phyloP scores from a whole-genome alignment of 2,888 invertebrate species.

The Syrphus vitripennis region DNA sequence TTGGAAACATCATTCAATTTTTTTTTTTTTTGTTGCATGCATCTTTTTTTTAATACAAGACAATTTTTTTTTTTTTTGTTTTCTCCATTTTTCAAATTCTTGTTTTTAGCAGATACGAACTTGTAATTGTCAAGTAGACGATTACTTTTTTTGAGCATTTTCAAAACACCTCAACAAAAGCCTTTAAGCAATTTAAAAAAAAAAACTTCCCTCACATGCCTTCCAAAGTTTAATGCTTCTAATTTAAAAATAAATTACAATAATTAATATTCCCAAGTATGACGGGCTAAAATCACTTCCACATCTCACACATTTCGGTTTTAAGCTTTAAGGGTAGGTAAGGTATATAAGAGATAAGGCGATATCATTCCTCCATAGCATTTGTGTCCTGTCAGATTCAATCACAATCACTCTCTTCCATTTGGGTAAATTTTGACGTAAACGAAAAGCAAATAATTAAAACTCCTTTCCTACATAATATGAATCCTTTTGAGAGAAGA shows the following conservation, averaged over 20 bases:
- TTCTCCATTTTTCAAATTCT: too few relatives aligned
- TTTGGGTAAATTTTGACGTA: constrained; percentile 63
- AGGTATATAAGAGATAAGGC: constrained; percentile 29
- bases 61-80: too few relatives aligned
- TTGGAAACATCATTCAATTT: too few relatives aligned
- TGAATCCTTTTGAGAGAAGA: background rate
- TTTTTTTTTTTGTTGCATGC: too few relatives aligned
- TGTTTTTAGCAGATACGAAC: too few relatives aligned
- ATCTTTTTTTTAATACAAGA: too few relatives aligned
- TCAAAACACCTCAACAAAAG: background rate
- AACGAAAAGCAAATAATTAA: constrained; percentile 55
- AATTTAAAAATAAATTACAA: constrained; percentile 66
- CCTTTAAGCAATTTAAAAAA: constrained; percentile 23
- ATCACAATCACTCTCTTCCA: constrained; percentile 68
- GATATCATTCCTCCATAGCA: constrained; percentile 49
- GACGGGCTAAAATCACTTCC: constrained; percentile 33
- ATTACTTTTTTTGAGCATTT: background rate
- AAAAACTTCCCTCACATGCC: too few relatives aligned
- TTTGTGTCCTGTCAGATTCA: constrained; percentile 65
- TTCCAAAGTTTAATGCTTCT: constrained; percentile 8
- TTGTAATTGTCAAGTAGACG: too few relatives aligned
- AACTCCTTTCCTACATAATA: constrained; percentile 33
- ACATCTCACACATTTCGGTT: background rate
- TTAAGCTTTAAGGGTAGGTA: background rate
- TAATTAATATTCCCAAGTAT: constrained; percentile 56